A percentile compares a stretch with the other conserved stretches of the same genome.
These are phyloP conservation scores for Halictus rubicundus DNA, from an alignment of 1,140 invertebrate genomes.

Conservation along the genomic window DNA sequence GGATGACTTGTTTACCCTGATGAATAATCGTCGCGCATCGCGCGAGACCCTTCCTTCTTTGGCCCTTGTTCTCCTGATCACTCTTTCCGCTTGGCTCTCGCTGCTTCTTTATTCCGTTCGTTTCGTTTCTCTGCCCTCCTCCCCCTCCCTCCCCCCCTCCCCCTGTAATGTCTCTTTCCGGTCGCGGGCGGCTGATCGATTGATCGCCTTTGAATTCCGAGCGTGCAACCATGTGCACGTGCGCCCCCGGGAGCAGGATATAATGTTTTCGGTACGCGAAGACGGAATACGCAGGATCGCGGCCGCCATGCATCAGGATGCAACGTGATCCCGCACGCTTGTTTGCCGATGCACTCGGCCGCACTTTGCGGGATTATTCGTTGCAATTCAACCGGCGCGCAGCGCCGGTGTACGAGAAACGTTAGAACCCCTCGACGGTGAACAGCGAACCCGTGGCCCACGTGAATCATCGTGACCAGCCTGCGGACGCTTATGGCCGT, in stretches of 20 bases:
- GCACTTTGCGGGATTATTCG: background rate
- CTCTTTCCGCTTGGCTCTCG: no score
- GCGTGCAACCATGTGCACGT: slow-evolving; percentile 12
- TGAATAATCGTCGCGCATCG: slow-evolving; percentile 46
- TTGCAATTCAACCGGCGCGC: background rate
- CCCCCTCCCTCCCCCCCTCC: no score
- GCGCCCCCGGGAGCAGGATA: background rate
- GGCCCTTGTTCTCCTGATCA: background rate
- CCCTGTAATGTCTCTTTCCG: slow-evolving; percentile 23
- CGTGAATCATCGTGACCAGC: background rate
- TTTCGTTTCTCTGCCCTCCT: background rate
- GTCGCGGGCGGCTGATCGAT: slow-evolving; percentile 15
- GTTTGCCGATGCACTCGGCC: slow-evolving; percentile 6
- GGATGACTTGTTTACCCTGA: slow-evolving; percentile 62
- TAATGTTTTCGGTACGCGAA: slow-evolving; percentile 39
- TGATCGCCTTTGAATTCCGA: slow-evolving; percentile 39
- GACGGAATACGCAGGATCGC: slow-evolving; percentile 9
- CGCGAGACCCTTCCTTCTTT: background rate
- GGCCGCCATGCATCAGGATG: slow-evolving; percentile 8
- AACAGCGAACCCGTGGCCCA: background rate
- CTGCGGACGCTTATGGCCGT: no score
- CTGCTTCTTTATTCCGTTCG: background rate
- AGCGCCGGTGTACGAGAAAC: background rate
- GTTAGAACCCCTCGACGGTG: background rate
- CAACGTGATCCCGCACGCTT: slow-evolving; percentile 22